phyloP scores from a whole-genome alignment of 2,797 vertebrate genomes.

The Gambelia wislizenii region DNA sequence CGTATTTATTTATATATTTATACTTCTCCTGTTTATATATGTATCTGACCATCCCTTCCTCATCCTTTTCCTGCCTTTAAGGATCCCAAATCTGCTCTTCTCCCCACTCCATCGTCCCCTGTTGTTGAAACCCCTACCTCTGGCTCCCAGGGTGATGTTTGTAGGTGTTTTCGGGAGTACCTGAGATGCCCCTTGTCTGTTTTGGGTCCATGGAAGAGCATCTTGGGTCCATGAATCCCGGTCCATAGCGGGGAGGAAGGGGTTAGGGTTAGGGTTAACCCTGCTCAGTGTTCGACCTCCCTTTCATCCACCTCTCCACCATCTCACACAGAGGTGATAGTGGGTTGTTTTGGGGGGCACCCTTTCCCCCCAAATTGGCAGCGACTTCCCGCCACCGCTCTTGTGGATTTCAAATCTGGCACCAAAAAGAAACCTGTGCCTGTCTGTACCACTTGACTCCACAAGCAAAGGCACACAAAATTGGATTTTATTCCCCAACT shows the following conservation, averaged over 20 bases:
- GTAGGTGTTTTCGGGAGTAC: background rate
- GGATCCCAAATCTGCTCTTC: background rate
- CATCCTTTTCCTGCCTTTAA: background rate
- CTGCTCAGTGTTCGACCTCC: no score
- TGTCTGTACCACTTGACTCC: no score
- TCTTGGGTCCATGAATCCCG: no score
- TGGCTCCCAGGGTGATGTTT: background rate
- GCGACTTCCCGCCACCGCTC: background rate
- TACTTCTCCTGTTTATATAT: background rate
- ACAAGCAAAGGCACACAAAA: background rate
- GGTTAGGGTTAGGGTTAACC: no score
- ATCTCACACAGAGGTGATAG: background rate
- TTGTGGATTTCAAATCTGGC: background rate
- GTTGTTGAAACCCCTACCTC: no score
- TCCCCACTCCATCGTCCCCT: background rate
- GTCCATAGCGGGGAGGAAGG: no score
- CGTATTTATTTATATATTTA: conserved; percentile 11
- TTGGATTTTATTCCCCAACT: no score
- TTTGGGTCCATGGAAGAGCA: no score
- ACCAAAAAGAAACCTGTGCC: background rate
- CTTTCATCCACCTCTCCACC: no score
- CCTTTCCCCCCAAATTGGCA: background rate
- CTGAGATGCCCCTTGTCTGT: no score
- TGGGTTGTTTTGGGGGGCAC: background rate
- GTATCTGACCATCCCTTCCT: background rate